Conservation (phyloP, 2,797 vertebrate genomes). For the Phalanger gymnotis region DNA sequence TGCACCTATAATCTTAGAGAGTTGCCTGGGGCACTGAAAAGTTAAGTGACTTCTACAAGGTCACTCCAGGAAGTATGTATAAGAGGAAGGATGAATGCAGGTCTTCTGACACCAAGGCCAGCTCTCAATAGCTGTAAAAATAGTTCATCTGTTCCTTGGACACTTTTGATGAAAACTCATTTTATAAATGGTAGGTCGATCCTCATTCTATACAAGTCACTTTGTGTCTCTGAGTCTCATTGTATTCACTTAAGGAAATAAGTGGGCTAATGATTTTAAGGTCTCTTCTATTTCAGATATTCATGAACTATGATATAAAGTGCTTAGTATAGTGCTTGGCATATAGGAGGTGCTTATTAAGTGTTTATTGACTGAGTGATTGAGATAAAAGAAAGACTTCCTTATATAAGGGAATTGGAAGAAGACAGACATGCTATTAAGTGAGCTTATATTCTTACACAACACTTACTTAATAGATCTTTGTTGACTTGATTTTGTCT, state of each 20-base stretch:
- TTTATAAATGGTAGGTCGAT: background rate
- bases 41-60: background rate
- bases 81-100: background rate
- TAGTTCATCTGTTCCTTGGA: background rate
- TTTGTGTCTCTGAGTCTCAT: too few relatives aligned
- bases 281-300: background rate
- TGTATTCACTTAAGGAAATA: background rate
- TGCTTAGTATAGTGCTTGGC: background rate
- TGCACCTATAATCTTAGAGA: background rate
- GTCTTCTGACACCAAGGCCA: background rate
- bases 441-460: background rate
- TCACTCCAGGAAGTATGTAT: background rate
- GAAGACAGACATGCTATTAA: background rate
- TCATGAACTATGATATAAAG: background rate
- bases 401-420: background rate
- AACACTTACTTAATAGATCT: background rate
- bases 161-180: background rate
- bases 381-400: background rate
- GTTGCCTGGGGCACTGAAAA: background rate
- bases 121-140: background rate
- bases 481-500: background rate
- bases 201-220: background rate
- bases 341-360: background rate
- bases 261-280: background rate
- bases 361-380: background rate